These are phyloP conservation scores for Drosophila biarmipes DNA, from an alignment of 1,140 invertebrate species.

Conservation along the genomic window DNA sequence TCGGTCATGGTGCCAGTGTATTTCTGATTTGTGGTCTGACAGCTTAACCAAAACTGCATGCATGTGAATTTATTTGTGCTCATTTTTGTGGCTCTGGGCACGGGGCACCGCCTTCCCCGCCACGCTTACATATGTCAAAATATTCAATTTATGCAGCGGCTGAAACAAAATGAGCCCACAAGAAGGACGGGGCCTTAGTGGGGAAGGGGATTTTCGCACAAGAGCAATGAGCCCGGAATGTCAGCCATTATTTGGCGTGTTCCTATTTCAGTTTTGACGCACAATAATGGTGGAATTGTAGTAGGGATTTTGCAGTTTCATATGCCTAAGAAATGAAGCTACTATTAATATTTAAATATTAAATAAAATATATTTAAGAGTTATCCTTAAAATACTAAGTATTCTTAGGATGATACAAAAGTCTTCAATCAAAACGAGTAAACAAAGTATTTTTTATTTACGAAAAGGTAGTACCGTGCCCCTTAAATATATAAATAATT, in stretches of 20 bases:
- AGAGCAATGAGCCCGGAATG: conserved; percentile 47
- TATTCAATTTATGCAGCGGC: conserved; percentile 82
- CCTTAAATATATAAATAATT: no score
- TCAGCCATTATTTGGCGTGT: conserved; percentile 39
- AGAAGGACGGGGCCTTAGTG: conserved; percentile 27
- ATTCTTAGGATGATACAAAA: no score
- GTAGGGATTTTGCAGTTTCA: neutral
- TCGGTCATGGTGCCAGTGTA: conserved; percentile 67
- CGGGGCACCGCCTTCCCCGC: conserved; percentile 29
- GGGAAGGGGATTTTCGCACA: conserved; percentile 9
- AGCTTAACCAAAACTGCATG: conserved; percentile 81
- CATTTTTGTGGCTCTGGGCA: conserved; percentile 60
- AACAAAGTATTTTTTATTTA: no score
- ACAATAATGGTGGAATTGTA: neutral
- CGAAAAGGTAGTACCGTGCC: no score
- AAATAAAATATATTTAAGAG: neutral
- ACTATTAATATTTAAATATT: neutral
- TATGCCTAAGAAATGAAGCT: neutral
- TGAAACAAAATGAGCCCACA: conserved; percentile 74
- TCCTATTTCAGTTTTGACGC: neutral
- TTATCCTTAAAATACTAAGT: no score
- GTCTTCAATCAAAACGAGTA: no score
- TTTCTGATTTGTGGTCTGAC: conserved; percentile 83
- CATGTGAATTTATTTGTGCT: conserved; percentile 82
- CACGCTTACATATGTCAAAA: conserved; percentile 82